A percentile compares a stretch with the other conserved stretches of the same genome.
These are phyloP conservation scores for Coracopsis vasa DNA, from an alignment of 2,113 vertebrate genomes.

Conservation along the genomic window DNA sequence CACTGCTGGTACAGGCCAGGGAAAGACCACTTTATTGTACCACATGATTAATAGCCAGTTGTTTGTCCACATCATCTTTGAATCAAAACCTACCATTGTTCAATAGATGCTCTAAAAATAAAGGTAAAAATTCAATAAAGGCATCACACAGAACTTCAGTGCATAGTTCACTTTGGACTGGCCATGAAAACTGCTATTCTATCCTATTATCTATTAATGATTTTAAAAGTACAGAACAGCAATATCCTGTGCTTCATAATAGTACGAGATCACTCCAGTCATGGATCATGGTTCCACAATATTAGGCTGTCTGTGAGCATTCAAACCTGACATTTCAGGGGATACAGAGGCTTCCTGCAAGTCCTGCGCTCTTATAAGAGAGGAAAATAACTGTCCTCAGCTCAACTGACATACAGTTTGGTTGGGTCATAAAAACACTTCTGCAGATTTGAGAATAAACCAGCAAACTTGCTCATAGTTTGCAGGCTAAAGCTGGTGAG, in stretches of 20 bases:
- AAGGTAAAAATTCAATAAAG: background rate
- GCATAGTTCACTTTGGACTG: background rate
- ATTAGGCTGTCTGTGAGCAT: background rate
- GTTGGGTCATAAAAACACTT: background rate
- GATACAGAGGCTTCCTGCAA: background rate
- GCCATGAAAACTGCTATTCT: background rate
- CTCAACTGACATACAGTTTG: background rate
- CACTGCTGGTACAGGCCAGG: accelerated
- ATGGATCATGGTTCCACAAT: background rate
- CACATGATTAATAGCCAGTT: background rate
- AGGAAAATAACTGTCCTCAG: background rate
- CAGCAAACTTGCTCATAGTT: background rate
- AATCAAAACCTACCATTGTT: background rate
- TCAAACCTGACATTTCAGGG: background rate
- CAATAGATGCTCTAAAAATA: background rate
- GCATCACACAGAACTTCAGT: background rate
- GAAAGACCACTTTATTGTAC: background rate
- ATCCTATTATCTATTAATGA: background rate
- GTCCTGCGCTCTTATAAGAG: background rate
- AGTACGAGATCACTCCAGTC: background rate
- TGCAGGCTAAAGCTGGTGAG: background rate
- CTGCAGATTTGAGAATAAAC: background rate
- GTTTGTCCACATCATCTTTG: background rate
- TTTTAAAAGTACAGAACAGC: background rate
- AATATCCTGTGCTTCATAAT: background rate